Conservation (phyloP, 2,888 invertebrate species). For the Eupithecia subumbrata region DNA sequence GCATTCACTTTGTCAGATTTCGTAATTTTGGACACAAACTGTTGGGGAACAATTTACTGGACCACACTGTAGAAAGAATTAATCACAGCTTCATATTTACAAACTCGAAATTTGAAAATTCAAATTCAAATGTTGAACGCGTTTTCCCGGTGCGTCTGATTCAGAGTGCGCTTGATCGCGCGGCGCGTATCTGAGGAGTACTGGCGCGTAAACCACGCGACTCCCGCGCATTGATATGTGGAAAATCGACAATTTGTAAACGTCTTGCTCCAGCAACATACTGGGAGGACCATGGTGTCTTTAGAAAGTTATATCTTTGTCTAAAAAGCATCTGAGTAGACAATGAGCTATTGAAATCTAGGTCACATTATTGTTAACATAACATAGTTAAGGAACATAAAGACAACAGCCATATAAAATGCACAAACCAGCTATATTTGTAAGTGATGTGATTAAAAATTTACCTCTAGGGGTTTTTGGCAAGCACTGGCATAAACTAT, state of each 20-base stretch:
- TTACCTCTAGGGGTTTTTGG: neutral
- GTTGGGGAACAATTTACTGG: slow-evolving; percentile 29
- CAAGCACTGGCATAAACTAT: neutral
- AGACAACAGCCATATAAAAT: neutral
- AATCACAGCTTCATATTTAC: slow-evolving; percentile 9
- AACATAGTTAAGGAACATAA: neutral
- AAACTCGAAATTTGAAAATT: neutral
- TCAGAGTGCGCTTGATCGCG: slow-evolving; percentile 66
- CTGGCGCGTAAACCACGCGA: slow-evolving; percentile 67
- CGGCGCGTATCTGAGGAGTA: slow-evolving; percentile 72
- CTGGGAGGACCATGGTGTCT: slow-evolving; percentile 43
- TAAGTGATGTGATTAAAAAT: neutral
- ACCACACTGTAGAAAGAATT: slow-evolving; percentile 31
- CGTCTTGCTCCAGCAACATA: slow-evolving; percentile 50
- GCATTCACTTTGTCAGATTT: slow-evolving; percentile 48
- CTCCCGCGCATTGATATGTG: slow-evolving; percentile 69
- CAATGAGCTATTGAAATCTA: slow-evolving; percentile 18
- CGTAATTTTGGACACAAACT: slow-evolving; percentile 47
- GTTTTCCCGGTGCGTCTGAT: slow-evolving; percentile 51
- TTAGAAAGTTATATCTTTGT: neutral
- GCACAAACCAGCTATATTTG: neutral
- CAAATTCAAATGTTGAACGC: slow-evolving; percentile 30
- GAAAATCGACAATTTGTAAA: slow-evolving; percentile 69
- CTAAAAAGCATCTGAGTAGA: neutral
- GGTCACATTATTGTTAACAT: neutral